Percentiles rank a stretch among this genome's conserved stretches.
phyloP scores from a whole-genome alignment of 30 jellyfish, hydroid and myxozoan genomes.

The Hydractinia echinata region DNA sequence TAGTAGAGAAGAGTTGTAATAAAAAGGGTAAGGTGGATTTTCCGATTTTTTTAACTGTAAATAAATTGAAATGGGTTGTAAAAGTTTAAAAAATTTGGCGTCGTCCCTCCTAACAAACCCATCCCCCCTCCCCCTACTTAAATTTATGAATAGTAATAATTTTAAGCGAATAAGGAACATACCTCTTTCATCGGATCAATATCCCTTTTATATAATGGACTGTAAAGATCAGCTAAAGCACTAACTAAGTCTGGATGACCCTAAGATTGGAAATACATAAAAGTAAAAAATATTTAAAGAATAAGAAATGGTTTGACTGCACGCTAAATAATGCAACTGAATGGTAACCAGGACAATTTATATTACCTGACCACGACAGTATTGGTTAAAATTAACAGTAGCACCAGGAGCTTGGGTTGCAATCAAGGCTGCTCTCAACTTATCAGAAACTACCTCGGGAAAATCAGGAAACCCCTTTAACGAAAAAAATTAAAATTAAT shows the following conservation, averaged over 20 bases:
- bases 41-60: too few relatives aligned
- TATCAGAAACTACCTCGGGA: conserved; percentile 59
- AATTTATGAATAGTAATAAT: too few relatives aligned
- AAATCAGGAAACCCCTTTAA: conserved; percentile 85
- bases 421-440: conserved; percentile 40
- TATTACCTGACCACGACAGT: conserved; percentile 77
- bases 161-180: not conserved
- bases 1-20: too few relatives aligned
- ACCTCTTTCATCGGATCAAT: conserved; percentile 86
- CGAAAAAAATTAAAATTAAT: not conserved
- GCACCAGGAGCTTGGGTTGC: conserved; percentile 67
- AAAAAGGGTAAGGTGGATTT: too few relatives aligned
- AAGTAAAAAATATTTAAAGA: not conserved
- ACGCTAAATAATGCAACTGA: not conserved
- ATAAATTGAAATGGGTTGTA: too few relatives aligned
- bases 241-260: conserved; percentile 87
- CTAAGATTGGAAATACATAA: conserved; percentile 28
- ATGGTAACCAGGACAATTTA: not conserved
- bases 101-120: too few relatives aligned
- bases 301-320: not conserved
- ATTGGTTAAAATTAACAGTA: conserved; percentile 68
- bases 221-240: conserved; percentile 62
- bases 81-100: too few relatives aligned
- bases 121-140: too few relatives aligned
- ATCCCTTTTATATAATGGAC: conserved; percentile 61